These are phyloP conservation scores for Plectus sambesii DNA, from an alignment of 1,140 invertebrate genomes.

Conservation along the genomic window DNA sequence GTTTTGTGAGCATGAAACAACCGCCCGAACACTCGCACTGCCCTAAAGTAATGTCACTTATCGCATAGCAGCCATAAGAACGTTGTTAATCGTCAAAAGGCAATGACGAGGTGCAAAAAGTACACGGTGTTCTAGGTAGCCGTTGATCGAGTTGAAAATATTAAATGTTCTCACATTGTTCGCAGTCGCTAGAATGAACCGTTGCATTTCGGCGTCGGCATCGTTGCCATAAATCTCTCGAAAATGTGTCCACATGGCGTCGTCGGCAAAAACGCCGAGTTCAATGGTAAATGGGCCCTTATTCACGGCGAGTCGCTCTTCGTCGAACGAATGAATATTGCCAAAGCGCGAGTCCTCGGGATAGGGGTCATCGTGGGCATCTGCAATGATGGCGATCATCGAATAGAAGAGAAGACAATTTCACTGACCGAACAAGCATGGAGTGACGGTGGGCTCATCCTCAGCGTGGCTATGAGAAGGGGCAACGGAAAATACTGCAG, in stretches of 20 bases:
- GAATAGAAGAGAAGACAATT: constrained; percentile 1
- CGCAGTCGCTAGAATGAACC: constrained; percentile 25
- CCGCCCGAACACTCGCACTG: no score
- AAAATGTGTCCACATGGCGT: constrained; percentile 28
- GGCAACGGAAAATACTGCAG: no score
- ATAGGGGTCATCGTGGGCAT: constrained; percentile 22
- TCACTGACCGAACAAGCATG: constrained; percentile 23
- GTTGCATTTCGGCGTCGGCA: constrained; percentile 24
- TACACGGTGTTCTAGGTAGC: no score
- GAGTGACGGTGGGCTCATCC: constrained; percentile 17
- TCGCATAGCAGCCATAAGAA: no score
- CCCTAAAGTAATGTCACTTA: no score
- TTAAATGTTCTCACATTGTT: constrained; percentile 20
- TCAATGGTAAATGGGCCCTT: constrained; percentile 21
- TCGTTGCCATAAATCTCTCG: constrained; percentile 21
- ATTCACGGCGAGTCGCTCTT: not conserved
- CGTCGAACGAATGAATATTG: constrained; percentile 9
- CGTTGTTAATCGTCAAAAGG: no score
- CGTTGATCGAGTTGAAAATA: not conserved
- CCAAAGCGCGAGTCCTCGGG: no score
- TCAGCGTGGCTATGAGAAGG: no score
- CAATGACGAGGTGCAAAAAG: no score
- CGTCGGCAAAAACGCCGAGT: constrained; percentile 28
- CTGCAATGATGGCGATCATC: no score
- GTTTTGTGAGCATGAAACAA: no score